Evolutionary conservation across 2,888 invertebrate species (phyloP), one percentile per base, ranked within the genome.

Genomic region (Oligia fasciuncula): DNA sequence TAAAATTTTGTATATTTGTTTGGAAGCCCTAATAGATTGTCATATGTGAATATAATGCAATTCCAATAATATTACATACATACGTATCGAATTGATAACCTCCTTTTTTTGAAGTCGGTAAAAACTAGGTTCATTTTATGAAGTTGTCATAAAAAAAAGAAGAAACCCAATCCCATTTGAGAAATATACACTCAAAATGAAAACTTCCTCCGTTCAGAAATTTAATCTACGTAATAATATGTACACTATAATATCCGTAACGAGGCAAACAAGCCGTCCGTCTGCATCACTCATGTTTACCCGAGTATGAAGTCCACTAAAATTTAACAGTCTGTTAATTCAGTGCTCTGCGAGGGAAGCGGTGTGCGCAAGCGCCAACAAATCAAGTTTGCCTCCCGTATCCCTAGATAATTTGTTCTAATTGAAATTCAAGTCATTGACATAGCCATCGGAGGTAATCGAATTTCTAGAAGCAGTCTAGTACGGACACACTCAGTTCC

Each of bases 401-500:
- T 96, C 96, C 97, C 96, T 97, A 97, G 97, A 95, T 96, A 96
- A 96, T 97, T 96, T 96, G 96, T 96, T 96, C 96, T 97, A 97
- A 97, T 97, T 97, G 97, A 97, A 97, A 97, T 97, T 97, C 97
- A 97, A 97, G 97, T 97, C 97, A 97, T 97, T 97, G 97, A 97
- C 97, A 96, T 97, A 97, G 95, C 94, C 96, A 96, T 94, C 95
- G 94, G 94, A 90, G 94, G 95, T 97, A 97, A 97, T 97, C 96
- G 95, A 97, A 96, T 97, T 95, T 93, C 94, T 93, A 90, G 91
- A 92, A 93, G 92, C 92, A 91, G 29, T 63, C 14, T 69, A 51
- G 75, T 69, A 65, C 49, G 75, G 68, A 67, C 73, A 40, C 43
- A 19, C 54, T 68, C 67, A 57, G 73, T 70, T 19, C 49, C 65